Evolutionary conservation across 2,113 vertebrate genomes (phyloP).

Genomic region (Calypte anna): DNA sequence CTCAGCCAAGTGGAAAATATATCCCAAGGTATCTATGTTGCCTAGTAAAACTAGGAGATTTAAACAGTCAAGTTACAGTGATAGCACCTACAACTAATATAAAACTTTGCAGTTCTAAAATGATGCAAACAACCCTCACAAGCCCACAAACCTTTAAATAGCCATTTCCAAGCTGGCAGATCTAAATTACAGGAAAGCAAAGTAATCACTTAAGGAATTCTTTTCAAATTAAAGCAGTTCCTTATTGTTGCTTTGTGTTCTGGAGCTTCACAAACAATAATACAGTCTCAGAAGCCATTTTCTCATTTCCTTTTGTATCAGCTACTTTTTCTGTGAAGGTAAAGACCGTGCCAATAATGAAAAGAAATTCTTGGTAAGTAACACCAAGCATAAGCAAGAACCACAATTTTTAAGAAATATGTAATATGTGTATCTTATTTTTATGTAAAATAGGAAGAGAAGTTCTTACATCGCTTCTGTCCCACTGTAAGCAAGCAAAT

Average conservation of each 20-base stretch:
- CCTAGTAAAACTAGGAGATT: constrained; percentile 42
- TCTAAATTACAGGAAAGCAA: constrained; percentile 53
- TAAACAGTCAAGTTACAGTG: constrained; percentile 48
- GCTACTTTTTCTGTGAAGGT: background rate
- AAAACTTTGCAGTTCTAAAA: constrained; percentile 56
- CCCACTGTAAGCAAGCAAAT: background rate
- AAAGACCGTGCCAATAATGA: background rate
- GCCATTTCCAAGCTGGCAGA: constrained; percentile 63
- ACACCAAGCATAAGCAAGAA: background rate
- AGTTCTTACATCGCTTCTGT: background rate
- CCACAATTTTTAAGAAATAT: background rate
- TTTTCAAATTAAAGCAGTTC: constrained; percentile 53
- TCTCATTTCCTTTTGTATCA: background rate
- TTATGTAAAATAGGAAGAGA: background rate
- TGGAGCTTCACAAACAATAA: constrained; percentile 25
- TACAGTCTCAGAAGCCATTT: background rate
- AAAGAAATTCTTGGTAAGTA: background rate
- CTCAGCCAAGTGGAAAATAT: constrained; percentile 68
- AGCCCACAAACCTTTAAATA: constrained; percentile 64
- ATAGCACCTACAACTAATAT: constrained; percentile 52
- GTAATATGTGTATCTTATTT: background rate
- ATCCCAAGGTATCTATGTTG: constrained; percentile 55
- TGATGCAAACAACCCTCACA: constrained; percentile 55
- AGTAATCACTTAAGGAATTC: constrained; percentile 60
- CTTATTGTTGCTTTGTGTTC: constrained; percentile 31